Conservation (phyloP, 2,113 vertebrate species). For the Gnathonemus echidnorhynchus region DNA sequence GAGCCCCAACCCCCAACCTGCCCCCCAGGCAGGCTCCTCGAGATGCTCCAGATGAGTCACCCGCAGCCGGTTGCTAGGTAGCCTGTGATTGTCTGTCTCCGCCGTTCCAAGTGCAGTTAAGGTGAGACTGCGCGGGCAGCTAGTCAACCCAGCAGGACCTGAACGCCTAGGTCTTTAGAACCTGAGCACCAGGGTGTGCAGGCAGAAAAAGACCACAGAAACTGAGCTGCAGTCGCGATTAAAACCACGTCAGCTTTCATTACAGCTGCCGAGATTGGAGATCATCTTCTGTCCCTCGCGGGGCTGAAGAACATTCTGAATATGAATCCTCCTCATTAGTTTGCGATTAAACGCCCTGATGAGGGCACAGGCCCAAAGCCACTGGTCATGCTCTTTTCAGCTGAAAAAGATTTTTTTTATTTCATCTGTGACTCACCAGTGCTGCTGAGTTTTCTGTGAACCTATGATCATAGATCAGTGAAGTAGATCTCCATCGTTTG, state of each 20-base stretch:
- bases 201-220: not conserved
- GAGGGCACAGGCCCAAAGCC: not conserved
- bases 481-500: not conserved
- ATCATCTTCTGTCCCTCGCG: not conserved
- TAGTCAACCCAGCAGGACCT: not conserved
- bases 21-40: not conserved
- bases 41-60: conserved; percentile 18
- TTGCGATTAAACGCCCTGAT: not conserved
- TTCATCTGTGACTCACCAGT: not conserved
- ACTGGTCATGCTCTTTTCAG: not conserved
- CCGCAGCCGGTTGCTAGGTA: conserved; percentile 12
- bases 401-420: not conserved
- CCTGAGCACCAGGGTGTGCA: not conserved
- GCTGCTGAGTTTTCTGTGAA: not conserved
- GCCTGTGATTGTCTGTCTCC: not conserved
- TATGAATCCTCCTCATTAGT: not conserved
- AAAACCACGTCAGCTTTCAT: not conserved
- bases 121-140: not conserved
- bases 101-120: not conserved
- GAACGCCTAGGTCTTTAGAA: not conserved
- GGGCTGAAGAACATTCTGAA: not conserved
- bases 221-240: not conserved
- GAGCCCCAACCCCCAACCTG: not conserved
- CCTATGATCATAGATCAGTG: not conserved
- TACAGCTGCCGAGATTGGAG: not conserved